These are phyloP conservation scores for Merodon equestris DNA, from an alignment of 2,888 invertebrate species.

Conservation along the genomic window DNA sequence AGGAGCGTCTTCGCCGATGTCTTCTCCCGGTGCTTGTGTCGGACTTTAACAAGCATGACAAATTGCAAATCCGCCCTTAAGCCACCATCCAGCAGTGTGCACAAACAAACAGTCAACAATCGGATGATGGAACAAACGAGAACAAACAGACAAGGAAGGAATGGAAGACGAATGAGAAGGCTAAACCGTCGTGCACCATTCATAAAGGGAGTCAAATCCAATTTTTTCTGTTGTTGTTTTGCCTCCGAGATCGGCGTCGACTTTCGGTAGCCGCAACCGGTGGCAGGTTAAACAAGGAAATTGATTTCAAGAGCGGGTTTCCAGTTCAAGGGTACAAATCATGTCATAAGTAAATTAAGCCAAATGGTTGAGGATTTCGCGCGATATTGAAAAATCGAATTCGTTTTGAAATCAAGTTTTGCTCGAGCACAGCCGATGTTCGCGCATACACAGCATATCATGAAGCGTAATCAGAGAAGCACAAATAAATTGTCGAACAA, in stretches of 20 bases:
- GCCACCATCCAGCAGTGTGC: slow-evolving; percentile 31
- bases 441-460: slow-evolving; percentile 40
- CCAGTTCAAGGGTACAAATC: slow-evolving; percentile 49
- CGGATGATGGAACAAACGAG: slow-evolving; percentile 37
- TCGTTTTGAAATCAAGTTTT: slow-evolving; percentile 28
- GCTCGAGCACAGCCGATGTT: neutral
- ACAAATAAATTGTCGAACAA: slow-evolving; percentile 66
- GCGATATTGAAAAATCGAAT: slow-evolving; percentile 62
- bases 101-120: slow-evolving; percentile 47
- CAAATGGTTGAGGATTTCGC: slow-evolving; percentile 52
- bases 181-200: slow-evolving; percentile 33
- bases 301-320: slow-evolving; percentile 61
- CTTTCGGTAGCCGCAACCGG: slow-evolving; percentile 65
- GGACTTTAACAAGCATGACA: slow-evolving; percentile 67
- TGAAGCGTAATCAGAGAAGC: slow-evolving; percentile 67
- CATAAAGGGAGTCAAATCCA: slow-evolving; percentile 48
- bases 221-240: no score
- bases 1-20: slow-evolving; percentile 28
- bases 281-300: slow-evolving; percentile 68
- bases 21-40: slow-evolving; percentile 31
- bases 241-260: slow-evolving; percentile 41
- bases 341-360: slow-evolving; percentile 68
- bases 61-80: slow-evolving; percentile 69
- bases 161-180: slow-evolving; percentile 9
- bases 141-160: slow-evolving; percentile 62